A percentile compares a stretch with the other conserved stretches of the same genome.
Conservation (phyloP, 2,888 invertebrate species). For the Heliconius sara region DNA sequence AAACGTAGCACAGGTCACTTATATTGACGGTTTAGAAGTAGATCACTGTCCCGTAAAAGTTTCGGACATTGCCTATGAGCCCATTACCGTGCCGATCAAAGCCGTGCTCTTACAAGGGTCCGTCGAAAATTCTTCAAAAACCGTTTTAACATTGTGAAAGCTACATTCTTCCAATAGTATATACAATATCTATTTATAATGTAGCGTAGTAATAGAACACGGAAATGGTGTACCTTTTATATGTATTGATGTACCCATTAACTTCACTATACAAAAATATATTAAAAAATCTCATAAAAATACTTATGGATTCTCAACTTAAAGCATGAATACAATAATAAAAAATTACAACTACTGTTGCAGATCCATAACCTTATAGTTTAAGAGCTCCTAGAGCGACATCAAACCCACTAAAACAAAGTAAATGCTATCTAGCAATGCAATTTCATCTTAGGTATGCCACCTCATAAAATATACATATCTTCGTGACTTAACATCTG, state of each 20-base stretch:
- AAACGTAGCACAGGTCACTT: conserved; percentile 26
- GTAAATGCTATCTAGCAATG: not conserved
- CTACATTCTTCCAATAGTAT: not conserved
- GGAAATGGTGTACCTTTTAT: not conserved
- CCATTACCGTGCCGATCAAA: conserved; percentile 75
- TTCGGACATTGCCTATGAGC: conserved; percentile 71
- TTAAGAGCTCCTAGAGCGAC: not conserved
- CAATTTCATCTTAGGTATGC: conserved; percentile 4
- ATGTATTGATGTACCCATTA: not conserved
- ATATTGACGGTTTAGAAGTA: conserved; percentile 51
- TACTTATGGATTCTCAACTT: too few relatives aligned
- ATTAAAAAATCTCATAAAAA: not conserved
- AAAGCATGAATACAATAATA: too few relatives aligned
- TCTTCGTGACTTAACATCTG: not conserved
- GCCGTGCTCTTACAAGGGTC: conserved; percentile 58
- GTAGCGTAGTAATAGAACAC: not conserved
- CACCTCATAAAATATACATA: conserved; percentile 5
- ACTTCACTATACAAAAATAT: not conserved
- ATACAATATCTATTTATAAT: not conserved
- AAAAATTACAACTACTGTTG: not conserved
- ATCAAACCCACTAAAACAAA: not conserved
- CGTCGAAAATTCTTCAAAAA: conserved; percentile 55
- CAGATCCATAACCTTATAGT: not conserved
- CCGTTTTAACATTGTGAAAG: not conserved
- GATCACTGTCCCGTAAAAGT: conserved; percentile 80